Evolutionary conservation across 2,113 vertebrate species (phyloP).

Genomic region (Toxotes jaculatrix): DNA sequence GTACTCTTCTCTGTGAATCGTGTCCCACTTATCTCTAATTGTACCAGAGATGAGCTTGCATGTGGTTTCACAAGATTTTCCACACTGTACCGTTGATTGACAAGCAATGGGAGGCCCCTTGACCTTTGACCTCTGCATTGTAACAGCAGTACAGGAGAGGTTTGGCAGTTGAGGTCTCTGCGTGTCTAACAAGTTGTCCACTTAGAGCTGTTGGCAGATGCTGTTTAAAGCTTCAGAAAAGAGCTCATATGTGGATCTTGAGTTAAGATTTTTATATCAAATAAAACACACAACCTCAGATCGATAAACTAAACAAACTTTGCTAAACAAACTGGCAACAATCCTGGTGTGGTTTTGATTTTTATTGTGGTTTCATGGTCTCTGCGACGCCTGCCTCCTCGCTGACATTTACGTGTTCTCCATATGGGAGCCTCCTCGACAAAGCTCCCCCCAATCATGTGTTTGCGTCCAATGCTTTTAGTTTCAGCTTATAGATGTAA

Average conservation of each 20-base stretch:
- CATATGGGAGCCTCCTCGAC: slow-evolving; percentile 26
- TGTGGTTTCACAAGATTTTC: slow-evolving; percentile 4
- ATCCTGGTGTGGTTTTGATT: slow-evolving; percentile 1
- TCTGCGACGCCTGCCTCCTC: neutral
- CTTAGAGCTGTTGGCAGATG: neutral
- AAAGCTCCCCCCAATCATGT: slow-evolving; percentile 32
- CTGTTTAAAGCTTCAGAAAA: no score
- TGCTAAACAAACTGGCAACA: neutral
- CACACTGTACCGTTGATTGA: slow-evolving; percentile 21
- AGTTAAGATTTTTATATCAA: no score
- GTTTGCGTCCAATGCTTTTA: slow-evolving; percentile 66
- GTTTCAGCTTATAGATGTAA: slow-evolving; percentile 65
- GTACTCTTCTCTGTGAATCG: neutral
- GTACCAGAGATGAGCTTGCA: neutral
- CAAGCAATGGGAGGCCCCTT: slow-evolving; percentile 41
- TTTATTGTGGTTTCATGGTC: neutral
- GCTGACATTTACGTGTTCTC: neutral
- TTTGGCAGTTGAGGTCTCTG: slow-evolving; percentile 40
- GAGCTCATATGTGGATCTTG: no score
- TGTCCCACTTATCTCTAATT: slow-evolving; percentile 1
- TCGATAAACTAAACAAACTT: neutral
- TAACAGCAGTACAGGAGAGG: slow-evolving; percentile 28
- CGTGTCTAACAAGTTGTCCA: neutral
- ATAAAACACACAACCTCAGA: neutral
- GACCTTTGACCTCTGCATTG: slow-evolving; percentile 62